Evolutionary conservation across 2,113 vertebrate genomes (phyloP).

Genomic region (Oncorhynchus kisutch): DNA sequence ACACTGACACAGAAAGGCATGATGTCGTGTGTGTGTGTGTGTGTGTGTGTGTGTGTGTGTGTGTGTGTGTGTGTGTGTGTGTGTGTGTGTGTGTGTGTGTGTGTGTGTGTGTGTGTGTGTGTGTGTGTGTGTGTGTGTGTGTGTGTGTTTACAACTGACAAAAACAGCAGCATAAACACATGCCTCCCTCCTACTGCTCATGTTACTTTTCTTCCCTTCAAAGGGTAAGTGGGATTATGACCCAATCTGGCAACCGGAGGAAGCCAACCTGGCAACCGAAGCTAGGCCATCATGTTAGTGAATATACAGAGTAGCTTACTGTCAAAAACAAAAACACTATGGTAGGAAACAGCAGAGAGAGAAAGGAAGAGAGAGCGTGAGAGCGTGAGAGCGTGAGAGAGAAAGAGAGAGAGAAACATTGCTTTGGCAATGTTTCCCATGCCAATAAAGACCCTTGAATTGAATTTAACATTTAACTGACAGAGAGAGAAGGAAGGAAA

Average conservation of each 20-base stretch:
- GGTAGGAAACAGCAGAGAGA: constrained; percentile 5
- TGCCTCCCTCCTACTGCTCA: neutral
- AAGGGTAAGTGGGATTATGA: neutral
- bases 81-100: no score
- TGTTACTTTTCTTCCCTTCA: neutral
- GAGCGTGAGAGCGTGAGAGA: neutral
- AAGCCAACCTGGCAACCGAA: neutral
- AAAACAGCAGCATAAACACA: neutral
- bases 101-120: no score
- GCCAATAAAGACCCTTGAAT: no score
- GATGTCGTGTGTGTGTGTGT: no score
- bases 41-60: no score
- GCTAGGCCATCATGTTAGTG: constrained; percentile 17
- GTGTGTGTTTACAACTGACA: neutral
- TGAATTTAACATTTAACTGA: neutral
- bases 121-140: no score
- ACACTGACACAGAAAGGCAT: neutral
- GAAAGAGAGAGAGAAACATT: neutral
- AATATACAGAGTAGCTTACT: constrained; percentile 28
- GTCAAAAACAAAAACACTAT: constrained; percentile 13
- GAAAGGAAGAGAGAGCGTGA: neutral
- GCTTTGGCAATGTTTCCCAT: no score
- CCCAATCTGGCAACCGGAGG: neutral
- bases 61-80: no score
- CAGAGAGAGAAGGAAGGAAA: no score